Evolutionary conservation across 2,888 invertebrate genomes (phyloP).

Genomic region (Ochropleura plecta): DNA sequence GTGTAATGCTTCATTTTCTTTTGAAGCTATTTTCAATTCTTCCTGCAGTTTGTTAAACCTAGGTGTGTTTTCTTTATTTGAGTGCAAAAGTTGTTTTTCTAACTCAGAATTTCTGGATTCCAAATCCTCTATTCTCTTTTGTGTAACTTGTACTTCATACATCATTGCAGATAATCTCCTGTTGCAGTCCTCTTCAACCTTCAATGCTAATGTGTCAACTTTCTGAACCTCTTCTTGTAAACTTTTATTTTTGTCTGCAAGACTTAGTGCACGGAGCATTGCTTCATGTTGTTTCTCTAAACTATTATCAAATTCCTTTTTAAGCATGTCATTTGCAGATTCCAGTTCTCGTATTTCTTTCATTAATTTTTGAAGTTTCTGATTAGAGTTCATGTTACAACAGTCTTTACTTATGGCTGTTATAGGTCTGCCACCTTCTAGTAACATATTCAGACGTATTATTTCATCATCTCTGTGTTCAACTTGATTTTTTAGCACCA

Average conservation of each 20-base stretch:
- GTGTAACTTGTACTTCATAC: slow-evolving; percentile 91
- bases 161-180: slow-evolving; percentile 91
- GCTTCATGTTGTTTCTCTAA: slow-evolving; percentile 94
- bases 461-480: slow-evolving; percentile 93
- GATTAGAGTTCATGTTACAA: slow-evolving; percentile 91
- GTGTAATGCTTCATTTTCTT: slow-evolving; percentile 85
- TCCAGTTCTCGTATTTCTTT: slow-evolving; percentile 91
- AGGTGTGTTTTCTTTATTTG: slow-evolving; percentile 67
- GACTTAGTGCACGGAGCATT: slow-evolving; percentile 93
- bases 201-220: slow-evolving; percentile 93
- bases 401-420: slow-evolving; percentile 92
- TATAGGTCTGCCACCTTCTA: slow-evolving; percentile 93
- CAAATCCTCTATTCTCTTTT: slow-evolving; percentile 89
- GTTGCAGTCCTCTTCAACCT: slow-evolving; percentile 95
- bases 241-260: slow-evolving; percentile 93
- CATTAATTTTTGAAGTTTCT: slow-evolving; percentile 90
- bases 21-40: slow-evolving; percentile 73
- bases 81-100: slow-evolving; percentile 90
- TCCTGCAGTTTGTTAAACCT: slow-evolving; percentile 71
- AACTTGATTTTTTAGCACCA: slow-evolving; percentile 82
- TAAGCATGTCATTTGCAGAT: slow-evolving; percentile 88
- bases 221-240: slow-evolving; percentile 93
- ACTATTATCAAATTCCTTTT: slow-evolving; percentile 88
- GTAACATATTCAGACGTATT: slow-evolving; percentile 91
- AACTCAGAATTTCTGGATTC: slow-evolving; percentile 85